Base-by-base conservation (phyloP, 1,140 invertebrate genomes). In the Leptinotarsa texana region DNA sequence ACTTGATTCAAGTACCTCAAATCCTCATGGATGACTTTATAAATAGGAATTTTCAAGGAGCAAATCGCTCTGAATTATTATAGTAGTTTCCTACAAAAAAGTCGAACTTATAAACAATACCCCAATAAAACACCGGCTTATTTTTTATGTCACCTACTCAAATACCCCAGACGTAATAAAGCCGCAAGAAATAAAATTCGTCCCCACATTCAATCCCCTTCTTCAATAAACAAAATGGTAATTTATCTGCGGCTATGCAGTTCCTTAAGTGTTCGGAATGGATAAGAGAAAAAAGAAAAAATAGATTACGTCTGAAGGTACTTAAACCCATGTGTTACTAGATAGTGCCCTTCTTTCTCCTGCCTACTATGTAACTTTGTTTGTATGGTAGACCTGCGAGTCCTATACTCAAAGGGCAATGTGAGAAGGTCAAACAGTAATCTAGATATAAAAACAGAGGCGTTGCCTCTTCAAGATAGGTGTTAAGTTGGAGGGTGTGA, bases 221-320 rank as follows among this genome's bases (percentile, higher is more conserved):
- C 51, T 22, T 65, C 63, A 65, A 65, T 65, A 65, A 65, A 65
- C 63, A 21, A 65, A 65, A 65, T 27, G n/a, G 63, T 65, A 65
- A 65, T 65, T 11, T 65, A 27, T 65, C 17, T 27, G 24, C 4
- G 21, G 63, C 63, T 15, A 15, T 21, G 21, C 22, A 65, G 24
- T 65, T 21, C 24, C 13, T 65, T 18, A 65, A 65, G 24, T 15
- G 63, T n/a, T 65, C 63, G 63, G 24, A 24, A 65, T 24, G 21
- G 63, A 27, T 24, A 21, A 65, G 21, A 27, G 11, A 13, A 62
- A 62, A 21, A 65, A 24, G 21, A 21, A 27, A 57, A 57, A 57
- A 57, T 57, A 57, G 51, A 57, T 57, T 57, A 65, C 18, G 24
- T 21, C 21, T 24, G 63, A 24, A 65, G 63, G 21, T 65, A 65